Evolutionary conservation across 2,797 vertebrate genomes (phyloP).

Genomic region (Megalops cyprinoides): DNA sequence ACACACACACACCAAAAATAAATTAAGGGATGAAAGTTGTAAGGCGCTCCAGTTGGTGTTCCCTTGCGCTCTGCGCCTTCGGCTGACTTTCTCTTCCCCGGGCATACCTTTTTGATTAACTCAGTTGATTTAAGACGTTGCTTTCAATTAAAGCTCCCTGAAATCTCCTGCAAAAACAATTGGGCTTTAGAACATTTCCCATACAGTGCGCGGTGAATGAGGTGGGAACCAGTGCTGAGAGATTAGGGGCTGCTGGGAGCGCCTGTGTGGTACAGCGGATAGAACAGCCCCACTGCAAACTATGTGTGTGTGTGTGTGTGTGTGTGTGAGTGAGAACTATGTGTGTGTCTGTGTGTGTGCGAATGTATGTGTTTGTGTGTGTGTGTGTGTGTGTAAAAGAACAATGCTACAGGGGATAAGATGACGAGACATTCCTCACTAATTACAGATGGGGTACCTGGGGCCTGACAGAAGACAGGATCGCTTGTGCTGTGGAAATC

Average conservation of each 20-base stretch:
- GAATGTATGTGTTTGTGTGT: neutral
- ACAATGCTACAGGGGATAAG: slow-evolving; percentile 48
- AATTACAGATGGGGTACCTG: slow-evolving; percentile 41
- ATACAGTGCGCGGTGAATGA: slow-evolving; percentile 29
- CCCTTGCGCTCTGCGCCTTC: neutral
- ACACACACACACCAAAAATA: neutral
- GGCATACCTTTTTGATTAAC: slow-evolving; percentile 28
- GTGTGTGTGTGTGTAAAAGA: slow-evolving; percentile 36
- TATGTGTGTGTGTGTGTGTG: too few species aligned
- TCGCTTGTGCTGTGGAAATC: slow-evolving; percentile 55
- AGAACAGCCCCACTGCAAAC: slow-evolving; percentile 48
- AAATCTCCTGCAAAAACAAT: slow-evolving; percentile 37
- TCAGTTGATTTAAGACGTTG: slow-evolving; percentile 33
- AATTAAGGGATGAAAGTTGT: neutral
- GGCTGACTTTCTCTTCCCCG: neutral
- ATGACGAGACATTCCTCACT: slow-evolving; percentile 48
- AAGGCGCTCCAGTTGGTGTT: slow-evolving; percentile 4
- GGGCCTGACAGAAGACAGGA: slow-evolving; percentile 30
- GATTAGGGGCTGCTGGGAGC: slow-evolving; percentile 35
- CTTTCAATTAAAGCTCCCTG: slow-evolving; percentile 30
- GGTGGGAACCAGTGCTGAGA: neutral
- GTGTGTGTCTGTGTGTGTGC: neutral
- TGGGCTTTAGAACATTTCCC: slow-evolving; percentile 31
- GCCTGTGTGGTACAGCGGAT: slow-evolving; percentile 46
- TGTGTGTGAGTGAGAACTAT: neutral